Conservation (phyloP, 1,140 invertebrate genomes). For the Cyrtorhinus lividipennis region DNA sequence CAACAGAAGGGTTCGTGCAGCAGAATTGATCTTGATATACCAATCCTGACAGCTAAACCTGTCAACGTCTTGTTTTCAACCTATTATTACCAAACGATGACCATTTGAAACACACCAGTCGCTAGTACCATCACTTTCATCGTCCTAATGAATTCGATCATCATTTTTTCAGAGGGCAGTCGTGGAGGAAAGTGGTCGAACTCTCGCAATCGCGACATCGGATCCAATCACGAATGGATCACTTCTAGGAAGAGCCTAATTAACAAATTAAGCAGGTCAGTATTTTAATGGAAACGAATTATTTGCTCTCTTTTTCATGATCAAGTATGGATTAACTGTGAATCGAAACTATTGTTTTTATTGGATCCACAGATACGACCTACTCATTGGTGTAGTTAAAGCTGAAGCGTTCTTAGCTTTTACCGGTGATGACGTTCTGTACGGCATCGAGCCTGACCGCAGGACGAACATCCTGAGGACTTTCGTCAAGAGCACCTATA, state of each 20-base stretch:
- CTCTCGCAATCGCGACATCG: slow-evolving; percentile 1
- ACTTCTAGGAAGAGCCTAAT: slow-evolving; percentile 55
- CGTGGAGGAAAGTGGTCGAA: slow-evolving; percentile 29
- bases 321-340: no score
- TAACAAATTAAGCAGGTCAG: slow-evolving; percentile 38
- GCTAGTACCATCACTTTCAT: no score
- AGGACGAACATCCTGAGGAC: slow-evolving; percentile 80
- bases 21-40: no score
- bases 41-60: no score
- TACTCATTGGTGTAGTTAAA: slow-evolving; percentile 83
- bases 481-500: slow-evolving; percentile 84
- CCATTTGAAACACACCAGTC: no score
- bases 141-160: no score
- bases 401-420: slow-evolving; percentile 78
- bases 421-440: slow-evolving; percentile 76
- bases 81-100: no score
- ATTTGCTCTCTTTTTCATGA: no score
- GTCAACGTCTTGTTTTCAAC: no score
- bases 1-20: no score
- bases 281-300: no score
- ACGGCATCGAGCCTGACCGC: slow-evolving; percentile 77
- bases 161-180: neutral
- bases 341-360: no score
- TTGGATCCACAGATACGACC: slow-evolving; percentile 71
- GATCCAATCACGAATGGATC: slow-evolving; percentile 9